Conservation (phyloP, 2,888 invertebrate genomes). For the Metalampra italica region DNA sequence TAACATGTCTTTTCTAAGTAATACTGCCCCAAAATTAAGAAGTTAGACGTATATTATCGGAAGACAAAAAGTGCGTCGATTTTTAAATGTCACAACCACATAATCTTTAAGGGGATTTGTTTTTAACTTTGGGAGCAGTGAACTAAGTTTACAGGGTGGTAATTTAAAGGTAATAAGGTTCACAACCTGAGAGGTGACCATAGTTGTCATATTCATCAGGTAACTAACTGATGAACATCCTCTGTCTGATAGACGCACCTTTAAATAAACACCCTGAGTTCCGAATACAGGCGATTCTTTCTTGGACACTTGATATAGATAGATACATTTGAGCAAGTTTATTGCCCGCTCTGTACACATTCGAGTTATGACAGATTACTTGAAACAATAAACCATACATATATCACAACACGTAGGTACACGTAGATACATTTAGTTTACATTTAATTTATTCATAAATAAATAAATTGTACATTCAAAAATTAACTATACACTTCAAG, state of each 20-base stretch:
- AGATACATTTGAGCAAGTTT: slow-evolving; percentile 56
- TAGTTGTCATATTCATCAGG: not conserved
- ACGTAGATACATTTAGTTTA: slow-evolving; percentile 40
- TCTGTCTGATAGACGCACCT: not conserved
- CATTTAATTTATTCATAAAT: slow-evolving; percentile 37
- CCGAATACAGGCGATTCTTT: slow-evolving; percentile 24
- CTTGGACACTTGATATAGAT: slow-evolving; percentile 19
- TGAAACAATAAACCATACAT: slow-evolving; percentile 58
- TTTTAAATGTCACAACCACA: slow-evolving; percentile 67
- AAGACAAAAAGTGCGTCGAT: slow-evolving; percentile 60
- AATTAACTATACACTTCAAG: slow-evolving; percentile 51
- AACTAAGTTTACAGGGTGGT: slow-evolving; percentile 13
- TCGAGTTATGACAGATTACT: slow-evolving; percentile 48
- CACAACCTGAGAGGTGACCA: slow-evolving; percentile 11
- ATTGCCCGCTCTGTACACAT: slow-evolving; percentile 61
- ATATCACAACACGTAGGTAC: slow-evolving; percentile 74
- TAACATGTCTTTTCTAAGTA: slow-evolving; percentile 74
- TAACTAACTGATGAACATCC: not conserved
- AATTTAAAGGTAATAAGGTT: slow-evolving; percentile 2
- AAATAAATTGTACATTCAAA: slow-evolving; percentile 46
- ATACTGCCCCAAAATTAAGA: slow-evolving; percentile 66
- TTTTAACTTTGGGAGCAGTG: slow-evolving; percentile 40
- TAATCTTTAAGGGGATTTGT: slow-evolving; percentile 37
- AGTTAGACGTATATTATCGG: slow-evolving; percentile 48
- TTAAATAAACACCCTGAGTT: slow-evolving; percentile 3